A percentile compares a stretch with the other conserved stretches of the same genome.
Evolutionary conservation across 2,113 vertebrate genomes (phyloP).

Genomic region (Hippocampus zosterae): DNA sequence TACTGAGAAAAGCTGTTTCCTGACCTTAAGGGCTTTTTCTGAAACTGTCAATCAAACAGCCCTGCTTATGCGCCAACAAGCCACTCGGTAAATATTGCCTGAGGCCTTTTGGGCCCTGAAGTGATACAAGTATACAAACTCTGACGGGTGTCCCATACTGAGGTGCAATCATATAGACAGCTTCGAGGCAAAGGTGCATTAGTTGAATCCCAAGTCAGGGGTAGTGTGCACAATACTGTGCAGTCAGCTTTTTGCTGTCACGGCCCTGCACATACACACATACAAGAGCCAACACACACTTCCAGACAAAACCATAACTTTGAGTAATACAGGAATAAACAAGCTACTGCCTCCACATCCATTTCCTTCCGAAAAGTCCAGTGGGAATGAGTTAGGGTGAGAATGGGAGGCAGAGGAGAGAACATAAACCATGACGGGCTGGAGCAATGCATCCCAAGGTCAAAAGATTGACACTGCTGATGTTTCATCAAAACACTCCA

Average conservation of each 20-base stretch:
- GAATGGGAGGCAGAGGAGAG: constrained; percentile 22
- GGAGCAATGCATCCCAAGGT: constrained; percentile 16
- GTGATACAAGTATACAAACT: constrained; percentile 16
- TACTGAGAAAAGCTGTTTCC: constrained; percentile 40
- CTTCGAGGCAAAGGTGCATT: constrained; percentile 42
- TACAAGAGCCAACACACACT: constrained; percentile 2
- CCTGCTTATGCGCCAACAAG: constrained; percentile 38
- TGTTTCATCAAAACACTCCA: not conserved
- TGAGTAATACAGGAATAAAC: constrained; percentile 13
- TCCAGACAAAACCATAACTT: constrained; percentile 4
- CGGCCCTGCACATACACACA: not conserved
- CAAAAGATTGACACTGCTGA: constrained; percentile 26
- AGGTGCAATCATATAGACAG: constrained; percentile 22
- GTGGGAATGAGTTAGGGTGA: constrained; percentile 14
- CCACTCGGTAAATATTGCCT: constrained; percentile 29
- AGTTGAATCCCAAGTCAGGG: constrained; percentile 10
- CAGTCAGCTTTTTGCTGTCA: not conserved
- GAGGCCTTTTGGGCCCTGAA: constrained; percentile 35
- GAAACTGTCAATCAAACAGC: constrained; percentile 7
- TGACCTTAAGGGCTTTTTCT: constrained; percentile 37
- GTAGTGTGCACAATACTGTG: constrained; percentile 9
- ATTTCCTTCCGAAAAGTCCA: constrained; percentile 21
- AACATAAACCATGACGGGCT: constrained; percentile 25
- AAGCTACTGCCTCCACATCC: constrained; percentile 12
- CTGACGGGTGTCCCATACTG: constrained; percentile 41